These are phyloP conservation scores for Caenorhabditis sp. DNA, from an alignment of 2,888 invertebrate species.

Conservation along the genomic window DNA sequence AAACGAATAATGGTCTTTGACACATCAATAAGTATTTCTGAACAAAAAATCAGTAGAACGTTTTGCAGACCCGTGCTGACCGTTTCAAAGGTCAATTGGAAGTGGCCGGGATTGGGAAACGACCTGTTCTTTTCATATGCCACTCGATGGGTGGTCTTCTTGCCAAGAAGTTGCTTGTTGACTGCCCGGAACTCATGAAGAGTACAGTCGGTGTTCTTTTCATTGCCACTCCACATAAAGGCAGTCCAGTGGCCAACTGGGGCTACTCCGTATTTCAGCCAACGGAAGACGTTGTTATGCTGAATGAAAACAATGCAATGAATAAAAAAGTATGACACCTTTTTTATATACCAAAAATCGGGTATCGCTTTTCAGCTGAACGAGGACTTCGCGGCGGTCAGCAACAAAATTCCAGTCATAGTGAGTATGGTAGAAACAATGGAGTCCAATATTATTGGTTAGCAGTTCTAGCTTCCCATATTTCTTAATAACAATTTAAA, in stretches of 20 bases:
- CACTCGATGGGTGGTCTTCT: constrained; percentile 81
- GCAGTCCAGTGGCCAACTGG: constrained; percentile 78
- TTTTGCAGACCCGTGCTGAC: constrained; percentile 68
- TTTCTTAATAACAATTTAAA: background rate
- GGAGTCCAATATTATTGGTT: constrained; percentile 74
- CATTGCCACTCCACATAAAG: constrained; percentile 80
- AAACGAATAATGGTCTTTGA: no score
- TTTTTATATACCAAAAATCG: background rate
- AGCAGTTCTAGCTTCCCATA: background rate
- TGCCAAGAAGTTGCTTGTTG: constrained; percentile 77
- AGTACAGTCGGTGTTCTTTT: constrained; percentile 76
- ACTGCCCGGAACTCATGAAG: constrained; percentile 66
- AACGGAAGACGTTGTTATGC: constrained; percentile 75
- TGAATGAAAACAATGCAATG: constrained; percentile 70
- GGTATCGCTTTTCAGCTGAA: constrained; percentile 71
- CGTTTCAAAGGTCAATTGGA: constrained; percentile 69
- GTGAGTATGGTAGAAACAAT: constrained; percentile 76
- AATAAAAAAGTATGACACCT: constrained; percentile 69
- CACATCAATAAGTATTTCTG: background rate
- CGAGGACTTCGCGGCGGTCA: constrained; percentile 70
- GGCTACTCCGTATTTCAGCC: constrained; percentile 73
- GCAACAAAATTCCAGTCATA: constrained; percentile 74
- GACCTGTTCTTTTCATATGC: constrained; percentile 79
- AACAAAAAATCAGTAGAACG: background rate
- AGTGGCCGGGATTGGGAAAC: constrained; percentile 74